These are phyloP conservation scores for Hyles euphorbiae DNA, from an alignment of 1,140 invertebrate species.

Conservation along the genomic window DNA sequence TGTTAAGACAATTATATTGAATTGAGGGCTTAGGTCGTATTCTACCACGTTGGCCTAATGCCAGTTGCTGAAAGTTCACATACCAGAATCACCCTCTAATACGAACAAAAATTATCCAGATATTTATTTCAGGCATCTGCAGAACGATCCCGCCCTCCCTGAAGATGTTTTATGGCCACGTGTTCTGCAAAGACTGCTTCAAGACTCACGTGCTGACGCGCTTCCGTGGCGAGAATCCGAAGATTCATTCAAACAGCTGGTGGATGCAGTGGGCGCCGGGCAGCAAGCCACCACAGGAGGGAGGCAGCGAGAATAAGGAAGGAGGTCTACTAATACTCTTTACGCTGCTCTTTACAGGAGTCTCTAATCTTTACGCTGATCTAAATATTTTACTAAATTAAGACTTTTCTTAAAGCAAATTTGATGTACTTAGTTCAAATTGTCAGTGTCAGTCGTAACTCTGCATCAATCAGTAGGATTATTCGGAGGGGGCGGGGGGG, in stretches of 20 bases:
- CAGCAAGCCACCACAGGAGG: slow-evolving; percentile 23
- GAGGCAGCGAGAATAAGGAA: slow-evolving; percentile 11
- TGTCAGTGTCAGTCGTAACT: too few species aligned
- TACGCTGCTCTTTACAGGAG: neutral
- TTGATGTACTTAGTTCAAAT: too few species aligned
- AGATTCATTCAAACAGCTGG: slow-evolving; percentile 52
- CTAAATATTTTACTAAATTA: neutral
- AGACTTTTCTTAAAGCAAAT: too few species aligned
- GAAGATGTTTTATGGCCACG: slow-evolving; percentile 66
- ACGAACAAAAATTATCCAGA: too few species aligned
- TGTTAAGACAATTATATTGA: too few species aligned
- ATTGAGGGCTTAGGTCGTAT: too few species aligned
- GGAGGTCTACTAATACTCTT: neutral
- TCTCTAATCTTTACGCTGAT: neutral
- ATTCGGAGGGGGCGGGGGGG: too few species aligned
- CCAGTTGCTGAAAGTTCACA: too few species aligned
- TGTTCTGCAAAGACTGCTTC: slow-evolving; percentile 62
- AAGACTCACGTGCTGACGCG: slow-evolving; percentile 48
- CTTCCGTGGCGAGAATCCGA: slow-evolving; percentile 39
- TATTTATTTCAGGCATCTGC: slow-evolving; percentile 44
- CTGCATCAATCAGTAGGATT: too few species aligned
- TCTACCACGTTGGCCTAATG: too few species aligned
- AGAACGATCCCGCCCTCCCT: slow-evolving; percentile 46
- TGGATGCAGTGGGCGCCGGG: slow-evolving; percentile 60
- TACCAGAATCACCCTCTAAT: too few species aligned